Evolutionary conservation across 2,888 invertebrate genomes (phyloP).

Genomic region (Antheraea assamensis): DNA sequence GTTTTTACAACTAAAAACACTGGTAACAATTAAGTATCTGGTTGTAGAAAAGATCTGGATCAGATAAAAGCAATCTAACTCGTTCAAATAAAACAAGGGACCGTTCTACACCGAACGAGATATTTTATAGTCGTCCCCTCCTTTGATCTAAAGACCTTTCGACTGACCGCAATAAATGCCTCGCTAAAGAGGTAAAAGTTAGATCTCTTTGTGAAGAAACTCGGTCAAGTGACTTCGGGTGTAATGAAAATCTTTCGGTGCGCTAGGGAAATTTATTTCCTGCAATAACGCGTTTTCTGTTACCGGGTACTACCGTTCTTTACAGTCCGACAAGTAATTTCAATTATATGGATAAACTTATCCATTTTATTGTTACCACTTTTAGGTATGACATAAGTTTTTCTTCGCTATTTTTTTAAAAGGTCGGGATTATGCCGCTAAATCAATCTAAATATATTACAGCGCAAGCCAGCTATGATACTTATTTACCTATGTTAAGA

Average conservation of each 20-base stretch:
- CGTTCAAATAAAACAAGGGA: conserved; percentile 29
- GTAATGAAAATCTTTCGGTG: conserved; percentile 70
- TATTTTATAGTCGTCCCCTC: conserved; percentile 37
- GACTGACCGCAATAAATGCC: conserved; percentile 73
- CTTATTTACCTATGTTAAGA: no score
- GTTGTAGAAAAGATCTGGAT: conserved; percentile 31
- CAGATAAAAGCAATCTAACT: conserved; percentile 38
- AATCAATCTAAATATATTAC: no score
- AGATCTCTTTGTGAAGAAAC: conserved; percentile 65
- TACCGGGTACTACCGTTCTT: conserved; percentile 34
- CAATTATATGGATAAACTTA: conserved; percentile 11
- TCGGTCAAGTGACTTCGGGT: conserved; percentile 66
- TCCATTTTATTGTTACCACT: background rate
- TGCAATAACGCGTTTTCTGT: conserved; percentile 44
- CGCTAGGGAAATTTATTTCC: conserved; percentile 59
- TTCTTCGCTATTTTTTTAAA: no score
- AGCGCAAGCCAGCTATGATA: no score
- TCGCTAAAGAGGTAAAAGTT: conserved; percentile 69
- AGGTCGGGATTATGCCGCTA: no score
- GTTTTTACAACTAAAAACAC: background rate
- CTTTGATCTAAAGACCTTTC: conserved; percentile 66
- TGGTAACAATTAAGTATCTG: conserved; percentile 29
- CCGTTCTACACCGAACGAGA: conserved; percentile 45
- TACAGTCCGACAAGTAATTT: conserved; percentile 25
- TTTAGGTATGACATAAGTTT: no score